These are phyloP conservation scores for Poecilia latipinna DNA, from an alignment of 2,113 vertebrate species.

Conservation along the genomic window DNA sequence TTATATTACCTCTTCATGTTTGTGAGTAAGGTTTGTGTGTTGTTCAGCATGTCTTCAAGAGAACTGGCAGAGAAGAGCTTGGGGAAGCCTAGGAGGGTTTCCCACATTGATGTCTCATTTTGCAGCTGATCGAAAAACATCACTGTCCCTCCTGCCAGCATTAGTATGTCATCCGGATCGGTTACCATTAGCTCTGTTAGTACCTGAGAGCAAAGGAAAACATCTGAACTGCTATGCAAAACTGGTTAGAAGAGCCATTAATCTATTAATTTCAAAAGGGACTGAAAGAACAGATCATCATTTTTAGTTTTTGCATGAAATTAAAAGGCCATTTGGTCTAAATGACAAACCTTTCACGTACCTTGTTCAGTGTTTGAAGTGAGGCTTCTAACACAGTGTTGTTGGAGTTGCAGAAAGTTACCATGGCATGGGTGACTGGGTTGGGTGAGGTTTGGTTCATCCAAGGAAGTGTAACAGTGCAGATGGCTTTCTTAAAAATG, in stretches of 20 bases:
- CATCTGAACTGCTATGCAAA: not conserved
- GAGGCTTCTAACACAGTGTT: slow-evolving; percentile 68
- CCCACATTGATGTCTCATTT: slow-evolving; percentile 71
- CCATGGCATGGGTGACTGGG: slow-evolving; percentile 16
- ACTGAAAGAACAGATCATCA: not conserved
- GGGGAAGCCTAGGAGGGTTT: slow-evolving; percentile 70
- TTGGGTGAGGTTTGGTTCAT: slow-evolving; percentile 40
- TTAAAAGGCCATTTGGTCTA: not conserved
- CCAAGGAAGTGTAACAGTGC: slow-evolving; percentile 53
- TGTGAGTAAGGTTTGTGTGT: slow-evolving; percentile 25
- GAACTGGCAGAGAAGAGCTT: slow-evolving; percentile 49
- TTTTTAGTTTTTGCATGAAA: not conserved
- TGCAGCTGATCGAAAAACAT: slow-evolving; percentile 68
- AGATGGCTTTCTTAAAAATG: slow-evolving; percentile 68
- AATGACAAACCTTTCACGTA: slow-evolving; percentile 25
- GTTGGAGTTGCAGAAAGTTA: slow-evolving; percentile 73
- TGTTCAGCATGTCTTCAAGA: slow-evolving; percentile 35
- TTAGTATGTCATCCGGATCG: slow-evolving; percentile 48
- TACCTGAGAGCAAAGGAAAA: slow-evolving; percentile 50
- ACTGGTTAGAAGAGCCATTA: not conserved
- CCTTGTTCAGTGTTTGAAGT: slow-evolving; percentile 70
- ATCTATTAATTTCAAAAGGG: not conserved
- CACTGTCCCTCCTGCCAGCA: slow-evolving; percentile 27
- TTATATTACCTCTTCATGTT: slow-evolving; percentile 64
- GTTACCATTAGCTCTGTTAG: slow-evolving; percentile 59